Evolutionary conservation across 2,888 invertebrate species (phyloP).

Genomic region (Scotopteryx bipunctaria): DNA sequence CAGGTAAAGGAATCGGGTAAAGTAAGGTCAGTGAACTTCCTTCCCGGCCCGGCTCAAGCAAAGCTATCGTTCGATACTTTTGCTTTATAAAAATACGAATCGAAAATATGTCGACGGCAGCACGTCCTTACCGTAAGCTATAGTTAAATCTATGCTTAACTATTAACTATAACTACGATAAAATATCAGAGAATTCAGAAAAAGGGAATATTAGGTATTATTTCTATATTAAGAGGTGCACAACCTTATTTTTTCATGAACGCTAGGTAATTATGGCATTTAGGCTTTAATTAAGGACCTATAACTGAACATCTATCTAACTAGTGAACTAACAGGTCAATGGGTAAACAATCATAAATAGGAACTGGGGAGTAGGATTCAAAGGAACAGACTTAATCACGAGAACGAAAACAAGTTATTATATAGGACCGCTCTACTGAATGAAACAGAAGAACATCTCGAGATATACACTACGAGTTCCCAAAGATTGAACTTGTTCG

Average conservation of each 20-base stretch:
- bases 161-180: slow-evolving; percentile 77
- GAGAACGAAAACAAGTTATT: slow-evolving; percentile 27
- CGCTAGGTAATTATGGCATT: slow-evolving; percentile 79
- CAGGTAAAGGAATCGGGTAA: slow-evolving; percentile 31
- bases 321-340: slow-evolving; percentile 65
- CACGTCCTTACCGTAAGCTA: slow-evolving; percentile 79
- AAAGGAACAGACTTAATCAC: slow-evolving; percentile 41
- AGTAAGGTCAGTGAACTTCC: slow-evolving; percentile 44
- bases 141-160: slow-evolving; percentile 75
- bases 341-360: slow-evolving; percentile 62
- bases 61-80: slow-evolving; percentile 81
- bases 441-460: slow-evolving; percentile 46
- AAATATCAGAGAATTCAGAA: slow-evolving; percentile 83
- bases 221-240: slow-evolving; percentile 81
- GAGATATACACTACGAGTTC: slow-evolving; percentile 56
- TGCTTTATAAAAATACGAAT: slow-evolving; percentile 83
- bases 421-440: slow-evolving; percentile 34
- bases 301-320: slow-evolving; percentile 60
- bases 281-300: slow-evolving; percentile 69
- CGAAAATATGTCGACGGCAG: slow-evolving; percentile 81
- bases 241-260: slow-evolving; percentile 83
- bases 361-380: slow-evolving; percentile 69
- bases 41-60: slow-evolving; percentile 79
- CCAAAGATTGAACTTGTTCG: slow-evolving; percentile 55
- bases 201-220: slow-evolving; percentile 79